Conservation (phyloP, 1,140 invertebrate species). For the Aphelenchoides besseyi region DNA sequence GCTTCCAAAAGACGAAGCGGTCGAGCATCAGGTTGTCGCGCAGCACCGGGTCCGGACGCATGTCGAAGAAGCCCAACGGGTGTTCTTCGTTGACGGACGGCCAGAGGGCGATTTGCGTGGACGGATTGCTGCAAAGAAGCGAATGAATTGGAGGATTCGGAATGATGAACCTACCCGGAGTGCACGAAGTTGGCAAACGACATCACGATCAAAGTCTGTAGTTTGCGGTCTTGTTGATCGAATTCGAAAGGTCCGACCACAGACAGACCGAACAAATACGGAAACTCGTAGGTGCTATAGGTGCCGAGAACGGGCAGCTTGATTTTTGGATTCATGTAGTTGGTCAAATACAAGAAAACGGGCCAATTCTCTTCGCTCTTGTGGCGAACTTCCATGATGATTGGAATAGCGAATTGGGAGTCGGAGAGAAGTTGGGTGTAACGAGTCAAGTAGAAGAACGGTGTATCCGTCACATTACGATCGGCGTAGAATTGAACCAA, state of each 20-base stretch:
- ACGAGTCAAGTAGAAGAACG: slow-evolving; percentile 37
- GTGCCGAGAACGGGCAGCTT: slow-evolving; percentile 35
- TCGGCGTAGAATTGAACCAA: slow-evolving; percentile 39
- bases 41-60: slow-evolving; percentile 35
- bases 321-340: slow-evolving; percentile 38
- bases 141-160: background rate
- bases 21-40: slow-evolving; percentile 42
- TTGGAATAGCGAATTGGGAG: slow-evolving; percentile 37
- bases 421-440: slow-evolving; percentile 41
- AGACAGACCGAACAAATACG: slow-evolving; percentile 33
- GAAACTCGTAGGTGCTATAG: slow-evolving; percentile 39
- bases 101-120: slow-evolving; percentile 28
- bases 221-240: slow-evolving; percentile 32
- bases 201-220: slow-evolving; percentile 30
- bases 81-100: slow-evolving; percentile 34
- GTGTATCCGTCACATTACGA: slow-evolving; percentile 18
- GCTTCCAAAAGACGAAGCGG: slow-evolving; percentile 24
- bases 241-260: slow-evolving; percentile 39
- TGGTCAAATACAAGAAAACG: slow-evolving; percentile 30
- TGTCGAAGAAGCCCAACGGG: slow-evolving; percentile 44
- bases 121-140: slow-evolving; percentile 27
- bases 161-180: slow-evolving; percentile 23
- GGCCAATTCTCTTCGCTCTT: slow-evolving; percentile 40
- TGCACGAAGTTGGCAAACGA: slow-evolving; percentile 38
- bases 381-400: slow-evolving; percentile 31